A percentile compares a stretch with the other conserved stretches of the same genome.
These are phyloP conservation scores for Epinephelus coioides DNA, from an alignment of 2,797 vertebrate species.

Conservation along the genomic window DNA sequence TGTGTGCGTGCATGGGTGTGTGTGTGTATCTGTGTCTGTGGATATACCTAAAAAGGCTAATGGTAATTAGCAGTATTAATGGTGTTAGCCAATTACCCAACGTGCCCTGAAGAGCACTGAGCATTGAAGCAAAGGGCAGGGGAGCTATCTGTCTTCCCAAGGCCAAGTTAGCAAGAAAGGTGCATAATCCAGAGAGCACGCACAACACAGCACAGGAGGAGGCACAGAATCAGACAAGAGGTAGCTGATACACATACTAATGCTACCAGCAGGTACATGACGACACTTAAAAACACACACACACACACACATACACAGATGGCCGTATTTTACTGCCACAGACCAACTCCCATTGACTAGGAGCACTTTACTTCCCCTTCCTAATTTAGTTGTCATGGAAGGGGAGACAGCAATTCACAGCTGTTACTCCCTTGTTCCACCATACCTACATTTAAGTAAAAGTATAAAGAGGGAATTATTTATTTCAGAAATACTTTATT, in stretches of 20 bases:
- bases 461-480: too few relatives aligned
- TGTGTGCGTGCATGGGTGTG: not conserved
- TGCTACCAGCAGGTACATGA: not conserved
- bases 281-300: not conserved
- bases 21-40: not conserved
- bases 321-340: too few relatives aligned
- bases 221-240: not conserved
- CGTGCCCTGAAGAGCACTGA: constrained; percentile 45
- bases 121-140: constrained; percentile 50
- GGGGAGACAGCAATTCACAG: not conserved
- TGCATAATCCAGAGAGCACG: not conserved
- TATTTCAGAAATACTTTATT: too few relatives aligned
- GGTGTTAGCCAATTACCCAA: constrained; percentile 57
- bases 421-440: too few relatives aligned
- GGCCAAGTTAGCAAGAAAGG: constrained; percentile 20
- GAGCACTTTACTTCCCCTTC: not conserved
- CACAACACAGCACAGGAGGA: not conserved
- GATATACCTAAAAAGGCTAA: constrained; percentile 40
- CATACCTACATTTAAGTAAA: too few relatives aligned
- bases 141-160: constrained; percentile 55
- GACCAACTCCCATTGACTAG: constrained; percentile 1
- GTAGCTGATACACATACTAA: constrained; percentile 9
- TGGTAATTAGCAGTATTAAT: constrained; percentile 67
- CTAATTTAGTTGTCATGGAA: constrained; percentile 31
- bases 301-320: too few relatives aligned